A percentile compares a stretch with the other conserved stretches of the same genome.
These are phyloP conservation scores for Catharus bicknelli DNA, from an alignment of 2,113 vertebrate species.

Conservation along the genomic window DNA sequence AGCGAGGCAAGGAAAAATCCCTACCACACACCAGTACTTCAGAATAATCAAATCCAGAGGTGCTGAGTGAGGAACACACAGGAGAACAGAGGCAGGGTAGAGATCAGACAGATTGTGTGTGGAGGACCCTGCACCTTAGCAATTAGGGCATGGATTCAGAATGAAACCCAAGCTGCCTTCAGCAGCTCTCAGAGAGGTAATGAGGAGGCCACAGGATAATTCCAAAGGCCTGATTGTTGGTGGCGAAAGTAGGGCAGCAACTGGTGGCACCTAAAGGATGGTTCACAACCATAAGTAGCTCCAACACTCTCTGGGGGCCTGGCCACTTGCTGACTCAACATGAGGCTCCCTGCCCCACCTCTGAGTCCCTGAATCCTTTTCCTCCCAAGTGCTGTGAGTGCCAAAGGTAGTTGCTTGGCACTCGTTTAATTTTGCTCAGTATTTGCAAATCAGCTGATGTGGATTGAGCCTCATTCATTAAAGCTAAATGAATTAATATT, in stretches of 20 bases:
- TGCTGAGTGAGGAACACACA: neutral
- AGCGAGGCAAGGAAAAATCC: neutral
- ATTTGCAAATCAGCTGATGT: neutral
- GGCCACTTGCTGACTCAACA: accelerated
- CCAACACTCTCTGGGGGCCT: neutral
- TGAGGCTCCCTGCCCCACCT: neutral
- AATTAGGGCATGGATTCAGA: neutral
- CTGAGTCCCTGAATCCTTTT: neutral
- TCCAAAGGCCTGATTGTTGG: neutral
- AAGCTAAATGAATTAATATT: neutral
- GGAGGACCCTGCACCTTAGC: neutral
- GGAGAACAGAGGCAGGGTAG: neutral
- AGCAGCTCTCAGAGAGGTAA: neutral
- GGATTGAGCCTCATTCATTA: neutral
- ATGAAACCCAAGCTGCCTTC: neutral
- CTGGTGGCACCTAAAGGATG: neutral
- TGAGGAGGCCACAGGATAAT: neutral
- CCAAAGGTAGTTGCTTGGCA: neutral
- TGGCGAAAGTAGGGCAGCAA: neutral
- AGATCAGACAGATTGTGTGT: accelerated
- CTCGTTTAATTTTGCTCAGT: neutral
- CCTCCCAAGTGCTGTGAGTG: neutral
- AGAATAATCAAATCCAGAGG: neutral
- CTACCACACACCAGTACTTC: neutral
- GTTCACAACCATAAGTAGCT: neutral